Base-by-base conservation (phyloP, 2,888 invertebrate species). In the Cabera pusaria region DNA sequence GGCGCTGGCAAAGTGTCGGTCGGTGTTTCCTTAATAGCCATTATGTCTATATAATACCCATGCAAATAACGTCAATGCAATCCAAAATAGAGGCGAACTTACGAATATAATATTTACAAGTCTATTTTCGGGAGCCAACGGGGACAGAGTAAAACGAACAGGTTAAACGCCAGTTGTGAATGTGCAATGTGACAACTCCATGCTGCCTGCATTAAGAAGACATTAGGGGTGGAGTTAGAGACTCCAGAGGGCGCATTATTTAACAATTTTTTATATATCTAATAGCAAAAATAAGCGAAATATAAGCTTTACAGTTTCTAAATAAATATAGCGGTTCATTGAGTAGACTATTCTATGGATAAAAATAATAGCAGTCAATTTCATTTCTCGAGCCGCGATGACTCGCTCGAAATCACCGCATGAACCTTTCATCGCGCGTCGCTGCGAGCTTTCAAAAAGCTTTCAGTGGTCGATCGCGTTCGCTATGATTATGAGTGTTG, bases 131-230 rank as follows among this genome's bases (percentile, higher is more conserved):
- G 35, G 44, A 58, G 54, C 49, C 54, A 50, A 56, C 52, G 36
- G 44, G 47, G 4, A 14, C 14, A 3, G 14, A 14, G 3, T 3
- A 14, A 14, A 14, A 14, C 3, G 47, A 53, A 55, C 12, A 12
- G 49, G 49, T 48, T 51, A 56, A 70, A 62, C 59, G 60, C 57
- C 59, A 75, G 66, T 64, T 65, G 62, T 69, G 74, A 80, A 78
- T 76, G 74, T 78, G 77, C 79, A 78, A 76, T 75, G 81, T 82
- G 79, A 83, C 81, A 85, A 78, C 76, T 80, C 74, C 73, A 77
- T 80, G 73, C 77, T 72, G 81, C 84, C 77, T 72, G 81, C 84
- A 85, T 87, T 84, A 87, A 80, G 82, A 85, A 85, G 75, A 79
- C 82, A 85, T 86, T 85, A 84, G 76, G 76, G 70, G 65, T 66